Conservation (phyloP, 2,888 invertebrate genomes). For the Mactromeris polynyma region DNA sequence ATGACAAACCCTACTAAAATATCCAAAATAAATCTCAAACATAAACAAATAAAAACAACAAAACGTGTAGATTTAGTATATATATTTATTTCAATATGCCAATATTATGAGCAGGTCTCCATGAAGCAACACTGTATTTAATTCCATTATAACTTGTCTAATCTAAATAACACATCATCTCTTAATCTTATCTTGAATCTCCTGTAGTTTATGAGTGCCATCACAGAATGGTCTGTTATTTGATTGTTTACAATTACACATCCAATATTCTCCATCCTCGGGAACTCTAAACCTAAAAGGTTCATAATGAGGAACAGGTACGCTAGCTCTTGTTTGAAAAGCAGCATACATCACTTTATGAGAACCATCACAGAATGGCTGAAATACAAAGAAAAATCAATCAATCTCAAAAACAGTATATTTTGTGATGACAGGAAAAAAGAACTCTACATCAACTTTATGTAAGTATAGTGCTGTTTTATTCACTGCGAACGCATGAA, state of each 20-base stretch:
- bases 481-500: too few relatives aligned
- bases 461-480: too few relatives aligned
- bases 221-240: constrained; percentile 98
- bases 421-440: too few relatives aligned
- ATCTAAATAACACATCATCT: background rate
- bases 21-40: too few relatives aligned
- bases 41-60: too few relatives aligned
- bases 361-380: constrained; percentile 98
- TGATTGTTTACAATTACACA: constrained; percentile 99
- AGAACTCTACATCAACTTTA: too few relatives aligned
- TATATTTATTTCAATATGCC: too few relatives aligned
- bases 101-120: too few relatives aligned
- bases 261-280: constrained; percentile 96
- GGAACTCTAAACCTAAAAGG: constrained; percentile 95
- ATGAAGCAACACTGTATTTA: too few relatives aligned
- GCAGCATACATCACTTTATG: constrained; percentile 90
- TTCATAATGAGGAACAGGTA: constrained; percentile 79
- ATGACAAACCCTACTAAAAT: too few relatives aligned
- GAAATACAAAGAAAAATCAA: constrained; percentile 73
- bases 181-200: constrained; percentile 71
- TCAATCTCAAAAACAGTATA: background rate
- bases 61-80: too few relatives aligned
- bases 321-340: constrained; percentile 84
- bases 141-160: background rate
- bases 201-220: constrained; percentile 93